phyloP scores from a whole-genome alignment of 37 sponge, comb jelly and placozoan species.

The Beroe ovata region DNA sequence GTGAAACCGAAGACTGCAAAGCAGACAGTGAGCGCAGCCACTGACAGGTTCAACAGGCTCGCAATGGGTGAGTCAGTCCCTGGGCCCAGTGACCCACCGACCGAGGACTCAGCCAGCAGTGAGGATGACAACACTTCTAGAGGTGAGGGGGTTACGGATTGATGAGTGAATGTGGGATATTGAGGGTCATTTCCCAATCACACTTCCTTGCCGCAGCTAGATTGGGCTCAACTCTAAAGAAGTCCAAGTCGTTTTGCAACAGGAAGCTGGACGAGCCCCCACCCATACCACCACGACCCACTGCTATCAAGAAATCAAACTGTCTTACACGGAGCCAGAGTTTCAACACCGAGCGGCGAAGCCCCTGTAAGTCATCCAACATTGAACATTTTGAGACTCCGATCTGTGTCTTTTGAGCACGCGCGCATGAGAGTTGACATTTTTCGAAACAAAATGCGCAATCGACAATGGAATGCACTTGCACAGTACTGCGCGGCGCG shows the following conservation, averaged over 20 bases:
- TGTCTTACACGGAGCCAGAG: slow-evolving; percentile 34
- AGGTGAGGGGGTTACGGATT: neutral
- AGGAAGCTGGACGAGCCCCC: slow-evolving; percentile 51
- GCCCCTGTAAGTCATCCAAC: slow-evolving; percentile 43
- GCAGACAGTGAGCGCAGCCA: neutral
- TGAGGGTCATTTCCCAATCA: too few relatives aligned
- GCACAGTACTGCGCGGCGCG: too few relatives aligned
- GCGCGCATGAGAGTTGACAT: too few relatives aligned
- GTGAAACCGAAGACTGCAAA: slow-evolving; percentile 12
- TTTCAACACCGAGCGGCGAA: slow-evolving; percentile 31
- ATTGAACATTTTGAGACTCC: too few relatives aligned
- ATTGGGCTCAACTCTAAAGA: slow-evolving; percentile 15
- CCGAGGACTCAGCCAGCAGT: neutral
- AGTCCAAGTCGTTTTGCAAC: slow-evolving; percentile 55
- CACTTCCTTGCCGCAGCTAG: neutral
- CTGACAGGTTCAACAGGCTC: slow-evolving; percentile 10
- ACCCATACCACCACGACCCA: neutral
- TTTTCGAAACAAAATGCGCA: too few relatives aligned
- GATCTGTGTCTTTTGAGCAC: too few relatives aligned
- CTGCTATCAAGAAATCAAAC: neutral
- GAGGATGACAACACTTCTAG: neutral
- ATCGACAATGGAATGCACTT: too few relatives aligned
- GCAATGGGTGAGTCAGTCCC: neutral
- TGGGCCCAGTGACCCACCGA: neutral
- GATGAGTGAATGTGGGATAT: neutral